Evolutionary conservation across 2,797 vertebrate species (phyloP).

Genomic region (Parauchenoglanis punctatus): DNA sequence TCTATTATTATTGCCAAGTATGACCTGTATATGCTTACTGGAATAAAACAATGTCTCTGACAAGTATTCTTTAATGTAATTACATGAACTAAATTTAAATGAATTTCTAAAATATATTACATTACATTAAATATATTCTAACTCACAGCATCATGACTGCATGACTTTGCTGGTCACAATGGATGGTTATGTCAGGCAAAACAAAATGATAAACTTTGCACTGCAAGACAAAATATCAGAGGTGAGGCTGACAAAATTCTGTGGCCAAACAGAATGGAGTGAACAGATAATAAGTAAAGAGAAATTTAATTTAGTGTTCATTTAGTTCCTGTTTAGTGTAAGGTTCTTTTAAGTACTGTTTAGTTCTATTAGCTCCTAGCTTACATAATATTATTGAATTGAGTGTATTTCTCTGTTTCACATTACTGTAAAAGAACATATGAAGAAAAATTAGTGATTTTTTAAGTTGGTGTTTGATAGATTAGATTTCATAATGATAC

Average conservation of each 20-base stretch:
- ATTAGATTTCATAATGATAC: neutral
- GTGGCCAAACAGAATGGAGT: neutral
- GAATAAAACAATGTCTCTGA: neutral
- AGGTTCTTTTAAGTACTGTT: neutral
- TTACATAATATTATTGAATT: neutral
- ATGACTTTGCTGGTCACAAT: neutral
- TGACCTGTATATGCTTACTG: neutral
- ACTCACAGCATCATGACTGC: neutral
- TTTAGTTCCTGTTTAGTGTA: neutral
- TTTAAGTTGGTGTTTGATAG: neutral
- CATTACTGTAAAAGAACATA: neutral
- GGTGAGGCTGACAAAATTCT: neutral
- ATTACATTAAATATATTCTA: neutral
- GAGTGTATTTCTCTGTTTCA: neutral
- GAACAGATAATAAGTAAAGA: neutral
- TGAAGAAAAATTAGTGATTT: neutral
- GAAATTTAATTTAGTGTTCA: neutral
- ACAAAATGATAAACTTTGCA: neutral
- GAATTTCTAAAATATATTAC: no score
- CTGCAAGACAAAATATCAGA: neutral
- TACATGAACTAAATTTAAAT: neutral
- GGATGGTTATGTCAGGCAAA: neutral
- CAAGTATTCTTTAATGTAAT: neutral
- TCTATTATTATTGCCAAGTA: neutral
- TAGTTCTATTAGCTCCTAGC: neutral